Conservation (phyloP, 2,888 invertebrate species). For the Philopedon plagiatum region DNA sequence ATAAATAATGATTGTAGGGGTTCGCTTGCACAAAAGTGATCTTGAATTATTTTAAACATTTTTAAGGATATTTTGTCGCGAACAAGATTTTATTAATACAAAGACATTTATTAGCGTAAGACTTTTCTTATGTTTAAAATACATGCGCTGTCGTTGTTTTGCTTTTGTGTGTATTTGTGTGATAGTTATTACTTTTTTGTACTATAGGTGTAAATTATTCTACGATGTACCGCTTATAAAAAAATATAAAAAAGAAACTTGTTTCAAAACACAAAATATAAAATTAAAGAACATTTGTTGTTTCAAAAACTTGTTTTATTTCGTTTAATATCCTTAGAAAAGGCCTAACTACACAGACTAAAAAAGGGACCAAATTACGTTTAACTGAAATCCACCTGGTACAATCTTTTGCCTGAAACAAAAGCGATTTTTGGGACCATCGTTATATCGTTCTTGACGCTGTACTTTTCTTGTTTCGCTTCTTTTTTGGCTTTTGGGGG, state of each 20-base stretch:
- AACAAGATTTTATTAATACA: constrained; percentile 1
- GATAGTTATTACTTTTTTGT: constrained; percentile 74
- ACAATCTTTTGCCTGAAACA: constrained; percentile 71
- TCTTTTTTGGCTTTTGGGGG: constrained; percentile 68
- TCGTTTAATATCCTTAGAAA: neutral
- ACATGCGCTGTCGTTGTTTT: constrained; percentile 49
- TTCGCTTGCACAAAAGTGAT: neutral
- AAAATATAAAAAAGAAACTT: constrained; percentile 56
- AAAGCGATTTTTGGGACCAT: constrained; percentile 72
- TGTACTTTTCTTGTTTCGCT: constrained; percentile 58
- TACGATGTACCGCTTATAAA: constrained; percentile 68
- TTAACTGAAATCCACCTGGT: constrained; percentile 68
- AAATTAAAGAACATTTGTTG: constrained; percentile 56
- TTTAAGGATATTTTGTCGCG: neutral
- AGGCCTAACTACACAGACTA: neutral
- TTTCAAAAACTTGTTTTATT: constrained; percentile 51
- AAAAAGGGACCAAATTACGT: no score
- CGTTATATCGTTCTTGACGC: constrained; percentile 56
- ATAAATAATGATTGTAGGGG: no score
- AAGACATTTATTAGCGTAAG: constrained; percentile 39
- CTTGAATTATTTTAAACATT: neutral
- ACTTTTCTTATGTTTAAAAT: constrained; percentile 46
- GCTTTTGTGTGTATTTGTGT: constrained; percentile 68
- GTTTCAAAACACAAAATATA: constrained; percentile 53
- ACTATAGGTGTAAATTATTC: constrained; percentile 73